A percentile compares a stretch with the other conserved stretches of the same genome.
phyloP scores from a whole-genome alignment of 35 echinoderm and acorn worm genomes.

The Lytechinus variegatus region DNA sequence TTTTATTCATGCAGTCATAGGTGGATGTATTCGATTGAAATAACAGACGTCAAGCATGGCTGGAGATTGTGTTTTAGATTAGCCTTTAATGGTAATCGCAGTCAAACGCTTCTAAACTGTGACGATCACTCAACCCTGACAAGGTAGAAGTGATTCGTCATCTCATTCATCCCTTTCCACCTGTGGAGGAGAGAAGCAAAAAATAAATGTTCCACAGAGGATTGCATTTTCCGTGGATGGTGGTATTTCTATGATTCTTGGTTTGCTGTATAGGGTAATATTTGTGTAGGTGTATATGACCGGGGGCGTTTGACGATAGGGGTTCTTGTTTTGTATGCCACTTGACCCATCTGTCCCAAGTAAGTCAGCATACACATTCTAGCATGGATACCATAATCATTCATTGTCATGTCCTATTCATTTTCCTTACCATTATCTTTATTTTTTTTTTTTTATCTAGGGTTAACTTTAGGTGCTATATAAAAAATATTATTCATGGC shows the following conservation, averaged over 20 bases:
- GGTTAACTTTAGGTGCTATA: no score
- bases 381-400: not conserved
- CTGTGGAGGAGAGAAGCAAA: not conserved
- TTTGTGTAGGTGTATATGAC: not conserved
- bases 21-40: not conserved
- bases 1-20: not conserved
- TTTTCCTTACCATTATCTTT: no score
- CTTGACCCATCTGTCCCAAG: not conserved
- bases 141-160: not conserved
- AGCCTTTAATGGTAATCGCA: not conserved
- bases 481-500: no score
- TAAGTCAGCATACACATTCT: not conserved
- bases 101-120: not conserved
- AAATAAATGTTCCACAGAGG: not conserved
- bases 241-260: no score
- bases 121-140: not conserved
- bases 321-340: not conserved
- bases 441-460: no score
- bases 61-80: not conserved
- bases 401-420: not conserved
- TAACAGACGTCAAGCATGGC: not conserved
- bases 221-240: no score
- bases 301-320: not conserved
- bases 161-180: not conserved
- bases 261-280: not conserved